These are phyloP conservation scores for Heteromurus nitidus DNA, from an alignment of 2,888 invertebrate species.

Conservation along the genomic window DNA sequence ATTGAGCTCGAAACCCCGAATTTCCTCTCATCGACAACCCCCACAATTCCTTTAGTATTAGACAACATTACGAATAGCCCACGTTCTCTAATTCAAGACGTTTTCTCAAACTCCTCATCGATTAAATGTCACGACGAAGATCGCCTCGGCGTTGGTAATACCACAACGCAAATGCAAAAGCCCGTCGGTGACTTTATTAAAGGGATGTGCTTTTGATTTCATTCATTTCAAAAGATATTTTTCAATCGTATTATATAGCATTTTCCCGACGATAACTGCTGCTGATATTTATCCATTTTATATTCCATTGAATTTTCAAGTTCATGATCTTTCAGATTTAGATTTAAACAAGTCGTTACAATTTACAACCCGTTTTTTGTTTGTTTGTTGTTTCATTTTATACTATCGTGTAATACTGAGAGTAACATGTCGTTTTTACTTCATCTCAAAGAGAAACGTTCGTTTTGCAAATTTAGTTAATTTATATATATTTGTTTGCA, in stretches of 20 bases:
- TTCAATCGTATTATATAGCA: no score
- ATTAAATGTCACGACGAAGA: constrained; percentile 68
- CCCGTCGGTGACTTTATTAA: constrained; percentile 66
- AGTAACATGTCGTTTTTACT: constrained; percentile 16
- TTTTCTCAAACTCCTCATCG: constrained; percentile 53
- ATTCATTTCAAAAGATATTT: neutral
- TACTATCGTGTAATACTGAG: constrained; percentile 4
- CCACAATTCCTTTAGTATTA: constrained; percentile 58
- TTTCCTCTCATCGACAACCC: constrained; percentile 36
- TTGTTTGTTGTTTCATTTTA: constrained; percentile 4
- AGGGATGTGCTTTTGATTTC: constrained; percentile 64
- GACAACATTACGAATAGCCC: constrained; percentile 58
- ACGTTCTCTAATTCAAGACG: constrained; percentile 59
- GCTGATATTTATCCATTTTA: no score
- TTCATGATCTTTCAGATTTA: no score
- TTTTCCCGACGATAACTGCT: no score
- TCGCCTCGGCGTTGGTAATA: constrained; percentile 46
- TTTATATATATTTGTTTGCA: no score
- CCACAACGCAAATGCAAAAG: constrained; percentile 38
- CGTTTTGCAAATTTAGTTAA: no score
- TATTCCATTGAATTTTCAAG: no score
- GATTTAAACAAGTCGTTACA: no score
- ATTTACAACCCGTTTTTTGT: neutral
- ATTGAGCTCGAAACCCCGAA: constrained; percentile 23
- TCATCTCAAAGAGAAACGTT: no score